Evolutionary conservation across 2,797 vertebrate species (phyloP), one percentile per base, ranked within the genome.

Genomic region (Danio tinwini): DNA sequence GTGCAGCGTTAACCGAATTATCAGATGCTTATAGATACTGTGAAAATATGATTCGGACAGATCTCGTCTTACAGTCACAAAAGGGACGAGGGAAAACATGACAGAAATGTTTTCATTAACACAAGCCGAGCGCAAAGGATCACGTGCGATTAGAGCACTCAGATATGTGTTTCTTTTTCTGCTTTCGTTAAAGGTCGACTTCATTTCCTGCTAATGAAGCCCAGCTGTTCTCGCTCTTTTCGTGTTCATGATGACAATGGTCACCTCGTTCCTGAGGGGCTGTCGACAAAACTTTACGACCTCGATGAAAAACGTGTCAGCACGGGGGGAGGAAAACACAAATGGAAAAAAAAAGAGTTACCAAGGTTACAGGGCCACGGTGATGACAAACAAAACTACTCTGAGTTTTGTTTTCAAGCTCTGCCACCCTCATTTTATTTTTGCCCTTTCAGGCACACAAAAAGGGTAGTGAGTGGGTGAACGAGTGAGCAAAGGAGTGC

Each of bases 151-250:
- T 78, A 21, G 37, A 83, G 78, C 14, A n/a, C 56, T 71, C 64
- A 40, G 81, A 83, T 73, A 75, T 58, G 56, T 19, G 53, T 69
- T 80, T 69, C 77, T 59, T 83, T 82, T 78, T 79, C 69, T 83
- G 53, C 59, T 83, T 83, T 71, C 69, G 29, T 49, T 82, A 87
- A 86, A 74, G 81, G 84, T 85, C 84, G 82, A 74, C 80, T 85
- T 86, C 83, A 85, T 88, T 86, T 86, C 84, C 81, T 85, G 55
- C 81, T 86, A 90, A 90, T 86, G 85, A 86, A 84, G 76, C 68
- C 85, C 88, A 89, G 88, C 85, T 88, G 88, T 86, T 87, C 80
- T 63, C 65, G 81, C 76, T 85, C 85, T 80, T 83, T 84, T 85
- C 44, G 21, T 81, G 49, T 75, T 72, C 63, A 74, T 84, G 85